Evolutionary conservation across 2,113 vertebrate genomes (phyloP), one percentile per base, ranked within the genome.

Genomic region (Ia io): DNA sequence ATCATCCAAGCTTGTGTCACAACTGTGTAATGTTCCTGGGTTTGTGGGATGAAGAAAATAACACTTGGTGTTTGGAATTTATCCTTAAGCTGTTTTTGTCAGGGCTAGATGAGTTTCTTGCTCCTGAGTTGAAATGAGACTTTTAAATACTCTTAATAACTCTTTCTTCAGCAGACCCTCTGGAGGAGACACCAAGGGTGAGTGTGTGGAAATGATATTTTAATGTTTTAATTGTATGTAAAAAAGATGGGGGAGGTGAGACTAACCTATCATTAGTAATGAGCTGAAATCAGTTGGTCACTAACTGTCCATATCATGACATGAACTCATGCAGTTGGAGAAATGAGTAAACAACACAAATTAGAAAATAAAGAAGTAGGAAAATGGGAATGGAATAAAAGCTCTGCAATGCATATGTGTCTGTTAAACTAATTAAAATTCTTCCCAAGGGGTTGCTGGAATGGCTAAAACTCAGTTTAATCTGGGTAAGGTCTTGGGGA

Each of bases 131-230:
- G 65, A 91, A 92, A 93, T 94, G 89, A 95, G 79, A 65, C 70
- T 76, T 94, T 92, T 93, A 90, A 92, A 59, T 95, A 89, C 56
- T 87, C 22, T 78, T 44, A 79, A 51, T 89, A 92, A 79, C n/a
- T 70, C 69, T 95, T 9, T 92, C 59, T 56, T 84, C 37, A 0
- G 51, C 86, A 97, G 80, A 91, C 1, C 35, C 79, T 47, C 83
- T 77, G 84, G 91, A 97, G 71, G 74, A 96, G 86, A 87, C 94
- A 73, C 30, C 70, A 87, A 77, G 84, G 94, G 94, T 97, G 83
- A 97, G 97, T 97, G 35, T 87, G 35, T 49, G 53, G 56, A 53
- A 73, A 74, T 70, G 69, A 56, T 88, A 87, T 86, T 96, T 95
- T 70, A 78, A 23, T 59, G 56, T 40, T 70, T 40, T 83, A 86